phyloP scores from a whole-genome alignment of 2,113 vertebrate species.

The Pygoscelis antarcticus region DNA sequence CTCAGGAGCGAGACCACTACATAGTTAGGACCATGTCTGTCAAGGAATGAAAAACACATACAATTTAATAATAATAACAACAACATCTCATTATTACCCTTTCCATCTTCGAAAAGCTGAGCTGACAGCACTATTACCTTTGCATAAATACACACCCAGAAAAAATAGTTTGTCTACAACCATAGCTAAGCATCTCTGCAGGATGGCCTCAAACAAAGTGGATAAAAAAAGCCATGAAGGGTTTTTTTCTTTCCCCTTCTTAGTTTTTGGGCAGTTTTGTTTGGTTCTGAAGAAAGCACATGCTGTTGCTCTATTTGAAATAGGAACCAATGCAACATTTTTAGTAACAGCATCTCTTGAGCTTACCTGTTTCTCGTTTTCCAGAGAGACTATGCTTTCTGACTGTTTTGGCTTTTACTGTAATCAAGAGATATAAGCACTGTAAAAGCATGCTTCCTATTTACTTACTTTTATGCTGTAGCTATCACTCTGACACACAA shows the following conservation, averaged over 20 bases:
- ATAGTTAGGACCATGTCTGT: fast-evolving
- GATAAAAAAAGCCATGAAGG: not conserved
- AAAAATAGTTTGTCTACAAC: not conserved
- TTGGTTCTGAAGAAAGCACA: not conserved
- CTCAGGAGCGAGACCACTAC: fast-evolving
- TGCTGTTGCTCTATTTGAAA: not conserved
- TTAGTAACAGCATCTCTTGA: not conserved
- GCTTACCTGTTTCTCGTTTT: not conserved
- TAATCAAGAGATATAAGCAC: not conserved
- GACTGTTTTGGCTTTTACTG: not conserved
- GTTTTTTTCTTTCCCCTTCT: not conserved
- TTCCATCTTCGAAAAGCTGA: not conserved
- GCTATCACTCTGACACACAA: not conserved
- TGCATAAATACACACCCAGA: not conserved
- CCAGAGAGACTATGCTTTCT: not conserved
- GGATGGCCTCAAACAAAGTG: not conserved
- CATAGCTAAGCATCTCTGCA: not conserved
- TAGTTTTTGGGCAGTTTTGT: not conserved
- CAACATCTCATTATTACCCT: not conserved
- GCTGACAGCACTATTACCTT: not conserved
- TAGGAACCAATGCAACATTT: not conserved
- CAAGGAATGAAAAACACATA: not conserved
- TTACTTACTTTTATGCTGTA: not conserved
- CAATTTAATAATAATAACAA: not conserved
- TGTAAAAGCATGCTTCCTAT: not conserved